Base-by-base conservation (phyloP, 23 tunicate genomes). In the Botrylloides violaceus region DNA sequence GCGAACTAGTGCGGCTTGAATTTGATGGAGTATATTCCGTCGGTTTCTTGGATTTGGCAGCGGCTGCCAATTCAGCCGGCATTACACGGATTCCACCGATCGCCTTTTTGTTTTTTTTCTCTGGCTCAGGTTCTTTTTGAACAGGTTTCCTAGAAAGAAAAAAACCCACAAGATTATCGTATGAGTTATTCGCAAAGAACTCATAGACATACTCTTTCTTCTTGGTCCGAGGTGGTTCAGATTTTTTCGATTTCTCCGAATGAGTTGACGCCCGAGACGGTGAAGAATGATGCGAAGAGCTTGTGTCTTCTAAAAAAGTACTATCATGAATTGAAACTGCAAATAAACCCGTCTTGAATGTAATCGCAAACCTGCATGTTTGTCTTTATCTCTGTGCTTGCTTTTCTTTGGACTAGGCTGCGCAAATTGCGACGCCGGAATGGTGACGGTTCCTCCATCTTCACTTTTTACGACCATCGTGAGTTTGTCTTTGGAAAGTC, bases 361-460 rank as follows among this genome's bases (percentile, higher is more conserved):
- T n/a, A n/a, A n/a, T n/a, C n/a, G 28, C 1, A 21, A 0, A 71
- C 76, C 64, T 20, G 21, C 66, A 43, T 47, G 26, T 21, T 50
- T 49, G 64, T 22, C 37, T 28, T 23, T n/a, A 25, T 43, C 76
- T n/a, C 30, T 23, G 65, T 60, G 65, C 1, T 24, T 60, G 1
- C 58, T 68, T 43, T 68, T 43, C 23, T 24, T n/a, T 9, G 74
- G 25, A 0, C 49, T 43, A 6, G 74, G 74, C 36, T 82, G 35
- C 4, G 76, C 74, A 53, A 88, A 77, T 19, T 78, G 43, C 30
- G 81, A 73, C 31, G 90, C 87, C 2, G 98, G 98, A 15, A 92
- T 77, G 37, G 98, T 76, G 24, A 92, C 98, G 12, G 98, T 92
- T 12, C 98, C 98, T 4, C 98, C 98, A 22, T 80, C 92, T 34